phyloP scores from a whole-genome alignment of 2,888 invertebrate genomes.

The Leptopterna dolabrata region DNA sequence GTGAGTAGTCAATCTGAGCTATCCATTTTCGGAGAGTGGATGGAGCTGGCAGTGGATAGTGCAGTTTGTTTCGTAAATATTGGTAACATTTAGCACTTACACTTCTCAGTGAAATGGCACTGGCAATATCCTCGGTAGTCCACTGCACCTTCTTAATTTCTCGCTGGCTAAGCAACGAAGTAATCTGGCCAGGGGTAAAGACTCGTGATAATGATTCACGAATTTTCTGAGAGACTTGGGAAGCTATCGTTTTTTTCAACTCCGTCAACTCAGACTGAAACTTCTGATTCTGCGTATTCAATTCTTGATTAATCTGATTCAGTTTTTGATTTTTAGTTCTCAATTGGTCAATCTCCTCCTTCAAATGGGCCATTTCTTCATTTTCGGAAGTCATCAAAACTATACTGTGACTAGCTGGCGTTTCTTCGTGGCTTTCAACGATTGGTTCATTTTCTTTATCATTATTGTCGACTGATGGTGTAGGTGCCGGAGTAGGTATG shows the following conservation, averaged over 20 bases:
- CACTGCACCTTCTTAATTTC: no score
- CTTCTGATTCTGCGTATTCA: neutral
- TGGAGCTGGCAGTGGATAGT: neutral
- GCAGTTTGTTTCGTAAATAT: neutral
- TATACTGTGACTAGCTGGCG: no score
- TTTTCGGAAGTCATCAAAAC: no score
- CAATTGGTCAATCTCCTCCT: no score
- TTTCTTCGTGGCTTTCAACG: no score
- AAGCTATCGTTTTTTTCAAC: neutral
- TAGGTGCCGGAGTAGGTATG: no score
- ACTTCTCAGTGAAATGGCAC: neutral
- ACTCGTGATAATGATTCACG: neutral
- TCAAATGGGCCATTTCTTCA: no score
- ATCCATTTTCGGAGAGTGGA: neutral
- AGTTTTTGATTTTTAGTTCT: neutral
- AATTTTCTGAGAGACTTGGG: neutral
- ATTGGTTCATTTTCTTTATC: no score
- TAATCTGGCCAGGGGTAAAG: neutral
- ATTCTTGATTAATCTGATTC: neutral
- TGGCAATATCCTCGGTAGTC: neutral
- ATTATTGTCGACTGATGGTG: no score
- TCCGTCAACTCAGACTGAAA: neutral
- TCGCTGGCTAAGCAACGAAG: neutral
- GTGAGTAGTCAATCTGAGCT: neutral
- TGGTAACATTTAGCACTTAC: neutral